phyloP scores from a whole-genome alignment of 1,140 invertebrate species.

The Caligus rogercresseyi region DNA sequence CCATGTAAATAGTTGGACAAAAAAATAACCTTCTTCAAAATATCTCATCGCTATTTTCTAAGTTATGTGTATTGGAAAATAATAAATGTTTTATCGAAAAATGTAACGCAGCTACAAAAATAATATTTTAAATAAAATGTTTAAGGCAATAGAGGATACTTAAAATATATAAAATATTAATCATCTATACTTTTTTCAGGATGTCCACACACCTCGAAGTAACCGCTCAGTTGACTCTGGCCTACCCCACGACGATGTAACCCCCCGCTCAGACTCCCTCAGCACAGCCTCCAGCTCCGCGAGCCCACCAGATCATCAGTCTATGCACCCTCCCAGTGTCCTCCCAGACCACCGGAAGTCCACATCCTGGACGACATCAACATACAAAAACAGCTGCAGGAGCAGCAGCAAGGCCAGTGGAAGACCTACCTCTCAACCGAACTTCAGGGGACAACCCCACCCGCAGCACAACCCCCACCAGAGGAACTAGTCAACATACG shows the following conservation, averaged over 20 bases:
- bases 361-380: constrained; percentile 13
- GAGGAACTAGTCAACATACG: constrained; percentile 5
- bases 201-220: constrained; percentile 17
- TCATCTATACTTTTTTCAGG: constrained; percentile 3
- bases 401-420: background rate
- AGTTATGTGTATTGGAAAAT: no score
- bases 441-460: background rate
- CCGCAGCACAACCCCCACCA: background rate
- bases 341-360: constrained; percentile 11
- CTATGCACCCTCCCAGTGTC: background rate
- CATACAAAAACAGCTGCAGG: background rate
- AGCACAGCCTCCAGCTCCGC: constrained; percentile 1
- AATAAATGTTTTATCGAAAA: no score
- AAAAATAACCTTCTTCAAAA: no score
- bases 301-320: constrained; percentile 3
- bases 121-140: no score
- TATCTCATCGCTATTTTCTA: no score
- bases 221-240: constrained; percentile 16
- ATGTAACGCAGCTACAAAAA: no score
- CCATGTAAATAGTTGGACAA: no score
- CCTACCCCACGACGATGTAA: constrained; percentile 14
- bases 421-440: constrained; percentile 8
- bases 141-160: no score
- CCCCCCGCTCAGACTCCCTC: constrained; percentile 12
- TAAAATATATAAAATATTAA: no score